These are phyloP conservation scores for Clunio marinus DNA, from an alignment of 2,888 invertebrate genomes.

Conservation along the genomic window DNA sequence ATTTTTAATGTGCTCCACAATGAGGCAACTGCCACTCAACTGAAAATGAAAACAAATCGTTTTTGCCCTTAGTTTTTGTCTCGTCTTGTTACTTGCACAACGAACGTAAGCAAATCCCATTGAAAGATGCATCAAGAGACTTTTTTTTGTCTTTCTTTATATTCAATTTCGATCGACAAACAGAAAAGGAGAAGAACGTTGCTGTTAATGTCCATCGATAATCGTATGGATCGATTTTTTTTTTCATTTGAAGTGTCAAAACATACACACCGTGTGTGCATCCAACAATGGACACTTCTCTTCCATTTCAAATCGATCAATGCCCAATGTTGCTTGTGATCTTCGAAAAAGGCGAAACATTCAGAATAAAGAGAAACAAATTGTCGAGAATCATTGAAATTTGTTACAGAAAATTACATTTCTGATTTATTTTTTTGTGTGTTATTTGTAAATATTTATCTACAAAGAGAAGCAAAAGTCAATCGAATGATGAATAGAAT, in stretches of 20 bases:
- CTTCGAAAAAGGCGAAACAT: constrained; percentile 7
- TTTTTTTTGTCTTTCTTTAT: neutral
- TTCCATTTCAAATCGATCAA: constrained; percentile 22
- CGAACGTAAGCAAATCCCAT: too few species aligned
- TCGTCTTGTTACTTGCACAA: too few species aligned
- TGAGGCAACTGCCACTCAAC: constrained; percentile 3
- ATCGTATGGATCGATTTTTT: constrained; percentile 25
- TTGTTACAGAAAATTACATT: constrained; percentile 39
- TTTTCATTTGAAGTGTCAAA: constrained; percentile 33
- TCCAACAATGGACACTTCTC: neutral
- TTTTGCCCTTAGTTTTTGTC: constrained; percentile 28
- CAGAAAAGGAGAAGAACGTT: constrained; percentile 1
- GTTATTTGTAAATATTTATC: too few species aligned
- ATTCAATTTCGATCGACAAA: constrained; percentile 2
- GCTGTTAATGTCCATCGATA: constrained; percentile 37
- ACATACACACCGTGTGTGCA: constrained; percentile 20
- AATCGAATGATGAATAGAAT: neutral
- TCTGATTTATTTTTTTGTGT: neutral
- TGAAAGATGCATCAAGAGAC: neutral
- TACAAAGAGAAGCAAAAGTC: neutral
- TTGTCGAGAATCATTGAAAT: constrained; percentile 38
- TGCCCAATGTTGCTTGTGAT: neutral
- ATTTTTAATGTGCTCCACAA: constrained; percentile 15
- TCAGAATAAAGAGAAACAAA: constrained; percentile 35
- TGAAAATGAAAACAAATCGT: constrained; percentile 14